A percentile compares a stretch with the other conserved stretches of the same genome.
phyloP scores from a whole-genome alignment of 2,113 vertebrate genomes.

The Capra hircus region DNA sequence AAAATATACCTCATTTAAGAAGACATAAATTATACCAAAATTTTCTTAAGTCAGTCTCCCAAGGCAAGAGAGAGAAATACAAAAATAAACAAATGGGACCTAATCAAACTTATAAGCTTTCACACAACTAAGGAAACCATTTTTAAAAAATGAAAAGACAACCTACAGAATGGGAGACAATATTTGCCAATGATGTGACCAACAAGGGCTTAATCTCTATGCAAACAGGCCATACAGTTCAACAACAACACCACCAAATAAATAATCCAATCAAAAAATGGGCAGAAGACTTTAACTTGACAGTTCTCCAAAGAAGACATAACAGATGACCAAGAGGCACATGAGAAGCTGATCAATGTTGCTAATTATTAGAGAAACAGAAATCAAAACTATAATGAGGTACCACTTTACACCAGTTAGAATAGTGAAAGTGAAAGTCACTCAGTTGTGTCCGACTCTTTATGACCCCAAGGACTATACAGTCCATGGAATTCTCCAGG shows the following conservation, averaged over 20 bases:
- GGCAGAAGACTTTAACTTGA: background rate
- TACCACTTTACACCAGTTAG: background rate
- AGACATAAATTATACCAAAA: background rate
- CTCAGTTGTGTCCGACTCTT: background rate
- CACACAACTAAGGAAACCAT: background rate
- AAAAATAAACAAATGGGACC: background rate
- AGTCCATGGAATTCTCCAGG: background rate
- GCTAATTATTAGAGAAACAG: background rate
- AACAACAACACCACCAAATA: background rate
- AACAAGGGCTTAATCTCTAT: background rate
- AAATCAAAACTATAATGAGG: background rate
- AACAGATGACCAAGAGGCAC: background rate
- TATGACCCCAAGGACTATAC: background rate
- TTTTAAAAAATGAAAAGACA: background rate
- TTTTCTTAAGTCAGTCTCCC: background rate
- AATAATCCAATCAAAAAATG: background rate
- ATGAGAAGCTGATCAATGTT: background rate
- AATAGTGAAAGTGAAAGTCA: background rate
- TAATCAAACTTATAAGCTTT: background rate
- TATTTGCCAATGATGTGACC: background rate
- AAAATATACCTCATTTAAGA: background rate
- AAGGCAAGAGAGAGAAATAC: background rate
- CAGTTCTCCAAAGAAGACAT: background rate
- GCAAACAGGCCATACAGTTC: background rate
- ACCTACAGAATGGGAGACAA: background rate